A percentile compares a stretch with the other conserved stretches of the same genome.
Evolutionary conservation across 1,140 invertebrate genomes (phyloP).

Genomic region (Ridgeia piscesae): DNA sequence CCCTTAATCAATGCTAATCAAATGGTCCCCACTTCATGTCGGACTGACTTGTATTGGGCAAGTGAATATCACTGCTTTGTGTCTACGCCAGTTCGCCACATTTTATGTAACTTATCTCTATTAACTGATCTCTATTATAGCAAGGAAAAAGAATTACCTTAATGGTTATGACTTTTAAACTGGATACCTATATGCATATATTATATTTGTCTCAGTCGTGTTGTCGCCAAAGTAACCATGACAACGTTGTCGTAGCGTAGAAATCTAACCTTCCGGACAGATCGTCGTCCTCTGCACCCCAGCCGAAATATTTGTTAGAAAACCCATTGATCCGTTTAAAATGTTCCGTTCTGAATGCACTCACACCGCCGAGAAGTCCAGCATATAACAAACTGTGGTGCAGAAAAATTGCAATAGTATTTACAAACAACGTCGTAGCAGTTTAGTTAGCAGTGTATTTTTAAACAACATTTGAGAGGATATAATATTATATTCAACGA

Average conservation of each 20-base stretch:
- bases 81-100: no score
- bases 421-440: not conserved
- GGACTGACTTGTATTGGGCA: no score
- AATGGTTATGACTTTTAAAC: no score
- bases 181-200: no score
- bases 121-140: no score
- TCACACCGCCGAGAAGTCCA: slow-evolving; percentile 66
- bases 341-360: slow-evolving; percentile 62
- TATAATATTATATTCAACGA: not conserved
- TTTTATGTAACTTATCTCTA: no score
- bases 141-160: no score
- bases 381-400: not conserved
- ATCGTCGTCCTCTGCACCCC: slow-evolving; percentile 59
- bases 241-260: not conserved
- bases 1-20: no score
- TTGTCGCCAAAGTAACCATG: no score
- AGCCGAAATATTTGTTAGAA: slow-evolving; percentile 84
- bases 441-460: not conserved
- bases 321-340: slow-evolving; percentile 82
- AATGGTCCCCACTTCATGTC: no score
- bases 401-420: not conserved
- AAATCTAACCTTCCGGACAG: slow-evolving; percentile 25
- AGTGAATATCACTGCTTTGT: no score
- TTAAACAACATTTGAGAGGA: not conserved
- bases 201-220: no score